Evolutionary conservation across 2,888 invertebrate species (phyloP), one percentile per base, ranked within the genome.

Genomic region (Onchidella celtica): DNA sequence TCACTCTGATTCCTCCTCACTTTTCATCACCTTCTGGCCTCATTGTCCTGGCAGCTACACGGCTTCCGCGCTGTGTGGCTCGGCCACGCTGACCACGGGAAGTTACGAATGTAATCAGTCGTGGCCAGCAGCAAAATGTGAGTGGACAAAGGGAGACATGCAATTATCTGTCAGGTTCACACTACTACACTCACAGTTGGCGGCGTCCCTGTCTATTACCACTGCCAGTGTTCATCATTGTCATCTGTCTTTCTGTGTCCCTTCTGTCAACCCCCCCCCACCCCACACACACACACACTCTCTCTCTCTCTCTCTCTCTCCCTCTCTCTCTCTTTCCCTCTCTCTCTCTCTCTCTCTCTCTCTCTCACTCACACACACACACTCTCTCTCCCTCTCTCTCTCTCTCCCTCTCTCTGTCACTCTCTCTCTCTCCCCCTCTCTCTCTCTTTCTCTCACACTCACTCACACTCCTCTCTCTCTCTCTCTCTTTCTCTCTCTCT

Each of bases 351-450:
- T 40, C n/a, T 29, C 61, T 61, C n/a, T 32, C 40, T 47, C n/a
- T 70, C 77, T 68, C 40, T 55, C 69, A 36, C 34, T 34, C 69
- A 47, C 55, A 24, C 59, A 17, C 34, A n/a, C 77, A 36, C 24
- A 21, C 69, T 68, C 34, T 68, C 59, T 68, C 14, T 38, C 77
- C 27, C 24, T 36, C 69, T 57, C 34, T 68, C 59, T 78, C 29
- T 70, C 66, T 66, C 0, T 66, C 66, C 47, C 2, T 66, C 65
- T 36, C 14, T 32, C 69, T 61, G 36, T 32, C n/a, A 29, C 38
- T 38, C 59, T 38, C 38, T 32, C 47, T 61, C 24, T 61, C 38
- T 69, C 36, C 38, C 70, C 61, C n/a, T 59, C 69, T 72, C 61
- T 72, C 72, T 27, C 40, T 72, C 63, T 47, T 21, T 47, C 72